Conservation (phyloP, 2,113 vertebrate species). For the Gambusia holbrooki region DNA sequence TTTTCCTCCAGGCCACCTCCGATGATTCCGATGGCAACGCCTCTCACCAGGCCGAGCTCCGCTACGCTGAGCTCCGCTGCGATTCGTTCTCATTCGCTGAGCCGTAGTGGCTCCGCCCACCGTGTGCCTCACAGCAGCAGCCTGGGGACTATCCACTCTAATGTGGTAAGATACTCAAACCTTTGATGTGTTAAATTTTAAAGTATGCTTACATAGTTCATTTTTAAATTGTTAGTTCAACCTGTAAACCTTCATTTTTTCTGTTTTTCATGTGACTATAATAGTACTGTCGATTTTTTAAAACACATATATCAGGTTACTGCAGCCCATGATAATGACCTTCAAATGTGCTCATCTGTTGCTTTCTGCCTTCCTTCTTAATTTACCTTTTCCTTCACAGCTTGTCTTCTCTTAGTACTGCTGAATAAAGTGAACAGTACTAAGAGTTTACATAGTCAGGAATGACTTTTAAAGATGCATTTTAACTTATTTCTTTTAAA, state of each 20-base stretch:
- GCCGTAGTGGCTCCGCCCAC: constrained; percentile 84
- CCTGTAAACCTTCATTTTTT: no score
- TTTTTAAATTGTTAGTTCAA: no score
- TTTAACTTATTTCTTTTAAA: no score
- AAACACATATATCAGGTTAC: constrained; percentile 25
- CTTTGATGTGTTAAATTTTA: constrained; percentile 8
- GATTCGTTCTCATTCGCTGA: constrained; percentile 91
- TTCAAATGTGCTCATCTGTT: constrained; percentile 59
- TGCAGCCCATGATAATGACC: constrained; percentile 37
- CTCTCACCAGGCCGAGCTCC: constrained; percentile 77
- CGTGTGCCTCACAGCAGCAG: constrained; percentile 83
- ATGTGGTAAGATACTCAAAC: constrained; percentile 81
- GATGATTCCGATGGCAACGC: constrained; percentile 79
- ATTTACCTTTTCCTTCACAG: constrained; percentile 28
- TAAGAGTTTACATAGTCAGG: background rate
- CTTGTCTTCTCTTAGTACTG: constrained; percentile 33
- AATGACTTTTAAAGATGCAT: no score
- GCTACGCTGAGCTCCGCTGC: constrained; percentile 76
- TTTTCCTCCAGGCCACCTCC: constrained; percentile 80
- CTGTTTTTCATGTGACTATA: no score
- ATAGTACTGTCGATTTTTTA: constrained; percentile 13
- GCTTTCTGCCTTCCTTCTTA: constrained; percentile 59
- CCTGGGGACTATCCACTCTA: constrained; percentile 80
- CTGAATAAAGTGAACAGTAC: constrained; percentile 16
- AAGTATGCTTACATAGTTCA: background rate